A percentile compares a stretch with the other conserved stretches of the same genome.
These are phyloP conservation scores for Centropyge bicolor DNA, from an alignment of 2,797 vertebrate species.

Conservation along the genomic window DNA sequence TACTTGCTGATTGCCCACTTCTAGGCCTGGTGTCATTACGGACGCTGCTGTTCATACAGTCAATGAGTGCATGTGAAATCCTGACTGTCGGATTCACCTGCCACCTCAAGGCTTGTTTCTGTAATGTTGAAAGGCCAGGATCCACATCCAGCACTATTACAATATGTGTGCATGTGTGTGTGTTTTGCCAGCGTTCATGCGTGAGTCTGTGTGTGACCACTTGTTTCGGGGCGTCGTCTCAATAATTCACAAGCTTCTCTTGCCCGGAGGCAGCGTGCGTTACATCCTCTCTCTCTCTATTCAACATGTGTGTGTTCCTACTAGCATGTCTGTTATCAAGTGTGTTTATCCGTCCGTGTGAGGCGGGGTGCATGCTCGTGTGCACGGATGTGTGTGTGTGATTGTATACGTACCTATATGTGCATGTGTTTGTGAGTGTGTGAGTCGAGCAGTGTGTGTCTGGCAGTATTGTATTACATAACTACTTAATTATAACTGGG, in stretches of 20 bases:
- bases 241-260: conserved; percentile 71
- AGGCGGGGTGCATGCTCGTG: neutral
- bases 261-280: conserved; percentile 55
- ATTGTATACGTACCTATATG: neutral
- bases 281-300: conserved; percentile 48
- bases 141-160: conserved; percentile 26
- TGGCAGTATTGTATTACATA: conserved; percentile 71
- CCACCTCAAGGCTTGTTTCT: conserved; percentile 36
- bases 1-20: conserved; percentile 14
- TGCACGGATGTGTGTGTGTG: neutral
- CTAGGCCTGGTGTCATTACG: neutral
- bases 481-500: conserved; percentile 77
- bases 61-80: conserved; percentile 21
- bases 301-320: conserved; percentile 33
- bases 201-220: conserved; percentile 48
- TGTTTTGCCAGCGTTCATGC: conserved; percentile 19
- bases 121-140: conserved; percentile 45
- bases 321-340: neutral
- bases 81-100: neutral
- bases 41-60: conserved; percentile 1
- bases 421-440: neutral
- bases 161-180: conserved; percentile 34
- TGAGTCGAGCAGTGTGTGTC: conserved; percentile 47
- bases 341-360: neutral
- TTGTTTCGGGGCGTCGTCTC: conserved; percentile 63